Evolutionary conservation across 1,140 invertebrate genomes (phyloP), one percentile per base, ranked within the genome.

Genomic region (Brachionus sp.): DNA sequence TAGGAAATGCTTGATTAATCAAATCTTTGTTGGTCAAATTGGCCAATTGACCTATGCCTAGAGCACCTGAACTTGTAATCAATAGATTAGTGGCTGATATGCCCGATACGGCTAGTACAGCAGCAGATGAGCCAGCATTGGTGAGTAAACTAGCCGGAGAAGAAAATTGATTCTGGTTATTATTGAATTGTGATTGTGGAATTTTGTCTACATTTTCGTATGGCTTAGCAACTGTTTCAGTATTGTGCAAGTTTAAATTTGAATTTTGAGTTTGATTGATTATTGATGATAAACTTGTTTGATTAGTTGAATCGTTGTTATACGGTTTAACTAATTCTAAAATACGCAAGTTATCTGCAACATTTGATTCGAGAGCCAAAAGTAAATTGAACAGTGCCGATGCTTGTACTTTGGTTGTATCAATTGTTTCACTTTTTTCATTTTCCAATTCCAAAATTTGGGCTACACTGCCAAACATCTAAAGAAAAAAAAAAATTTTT

Each of bases 381-480:
- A 98, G 89, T n/a, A 98, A 89, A 86, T 95, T 94, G 87, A 98
- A 98, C 13, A 98, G 88, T 86, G 93, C 94, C 85, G 92, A 93
- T 0, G 95, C 93, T 86, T 95, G 94, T 23, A 78, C 66, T 89
- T 96, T 96, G 86, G 94, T 95, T 16, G 94, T 94, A 89, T 97
- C 94, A 3, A 86, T 85, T 33, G 86, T 84, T 5, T 93, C 92
- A 66, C 93, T 92, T 80, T 66, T 80, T 83, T 93, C 92, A 29
- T 77, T 85, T 73, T 85, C 86, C 19, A 89, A 86, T 83, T 98
- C 96, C 37, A 99, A 90, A 86, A 98, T 95, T 2, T 96, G 94
- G 0, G 97, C 97, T 2, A 98, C 93, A 64, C 95, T 96, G 5
- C 97, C 97, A 90, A 99, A 98, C 95, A 98, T 97, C 91, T 99